phyloP scores from a whole-genome alignment of 2,888 invertebrate genomes.

The Eupsilia transversa region DNA sequence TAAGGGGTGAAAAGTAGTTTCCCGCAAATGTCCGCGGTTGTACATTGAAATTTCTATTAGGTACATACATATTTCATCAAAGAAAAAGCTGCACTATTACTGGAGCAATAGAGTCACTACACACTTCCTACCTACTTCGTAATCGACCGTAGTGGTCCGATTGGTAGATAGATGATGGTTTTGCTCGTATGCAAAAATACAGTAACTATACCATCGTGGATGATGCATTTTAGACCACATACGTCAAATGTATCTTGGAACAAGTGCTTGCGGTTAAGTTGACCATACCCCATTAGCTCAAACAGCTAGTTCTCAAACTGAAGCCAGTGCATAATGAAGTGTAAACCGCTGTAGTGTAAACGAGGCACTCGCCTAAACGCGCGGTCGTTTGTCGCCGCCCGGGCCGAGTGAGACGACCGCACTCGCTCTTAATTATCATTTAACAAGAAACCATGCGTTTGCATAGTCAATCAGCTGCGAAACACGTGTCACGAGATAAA shows the following conservation, averaged over 20 bases:
- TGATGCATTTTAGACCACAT: background rate
- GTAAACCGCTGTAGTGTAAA: slow-evolving; percentile 33
- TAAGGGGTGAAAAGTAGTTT: too few relatives aligned
- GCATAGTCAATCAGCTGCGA: background rate
- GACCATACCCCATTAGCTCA: background rate
- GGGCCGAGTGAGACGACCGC: slow-evolving; percentile 1
- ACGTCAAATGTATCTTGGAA: background rate
- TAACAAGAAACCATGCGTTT: slow-evolving; percentile 31
- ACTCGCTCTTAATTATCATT: slow-evolving; percentile 23
- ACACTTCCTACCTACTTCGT: background rate
- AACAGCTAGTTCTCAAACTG: slow-evolving; percentile 18
- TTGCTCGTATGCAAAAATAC: background rate
- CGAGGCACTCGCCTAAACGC: slow-evolving; percentile 20
- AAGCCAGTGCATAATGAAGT: slow-evolving; percentile 55
- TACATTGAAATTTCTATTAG: background rate
- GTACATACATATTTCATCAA: background rate
- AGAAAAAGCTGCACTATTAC: background rate
- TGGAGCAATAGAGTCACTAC: background rate
- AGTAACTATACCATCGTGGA: background rate
- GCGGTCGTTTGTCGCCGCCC: background rate
- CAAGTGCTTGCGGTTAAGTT: slow-evolving; percentile 10
- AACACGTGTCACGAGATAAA: slow-evolving; percentile 4
- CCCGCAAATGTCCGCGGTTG: too few relatives aligned
- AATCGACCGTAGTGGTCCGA: background rate
- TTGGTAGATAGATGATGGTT: background rate